Conservation (phyloP, 1,140 invertebrate species). For the Scaptomyza montana region DNA sequence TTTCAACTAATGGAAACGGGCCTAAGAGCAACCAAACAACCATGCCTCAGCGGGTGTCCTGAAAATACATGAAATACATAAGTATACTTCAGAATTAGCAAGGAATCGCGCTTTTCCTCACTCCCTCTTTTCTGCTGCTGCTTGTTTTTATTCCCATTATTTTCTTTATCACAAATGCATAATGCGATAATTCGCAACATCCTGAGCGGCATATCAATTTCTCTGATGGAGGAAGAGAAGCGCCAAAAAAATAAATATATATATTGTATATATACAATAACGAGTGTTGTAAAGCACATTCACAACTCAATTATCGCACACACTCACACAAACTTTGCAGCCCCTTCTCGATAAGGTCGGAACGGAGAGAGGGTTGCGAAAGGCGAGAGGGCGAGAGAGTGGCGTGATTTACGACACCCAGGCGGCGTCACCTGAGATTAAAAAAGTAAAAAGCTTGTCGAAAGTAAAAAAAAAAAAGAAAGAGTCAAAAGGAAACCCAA, state of each 20-base stretch:
- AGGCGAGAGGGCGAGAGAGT: slow-evolving; percentile 23
- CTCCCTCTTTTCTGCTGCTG: slow-evolving; percentile 6
- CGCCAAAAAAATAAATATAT: slow-evolving; percentile 9
- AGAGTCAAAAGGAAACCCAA: slow-evolving; percentile 31
- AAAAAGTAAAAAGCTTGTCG: slow-evolving; percentile 81
- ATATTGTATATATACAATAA: neutral
- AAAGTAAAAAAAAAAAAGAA: slow-evolving; percentile 51
- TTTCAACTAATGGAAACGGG: slow-evolving; percentile 66
- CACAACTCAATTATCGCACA: slow-evolving; percentile 80
- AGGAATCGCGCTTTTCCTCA: slow-evolving; percentile 4
- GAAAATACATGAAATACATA: slow-evolving; percentile 1
- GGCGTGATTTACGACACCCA: slow-evolving; percentile 83
- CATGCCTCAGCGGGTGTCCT: slow-evolving; percentile 39
- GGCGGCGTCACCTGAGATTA: slow-evolving; percentile 83
- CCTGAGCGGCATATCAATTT: slow-evolving; percentile 69
- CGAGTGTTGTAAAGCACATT: slow-evolving; percentile 55
- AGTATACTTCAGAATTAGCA: slow-evolving; percentile 55
- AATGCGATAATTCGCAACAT: slow-evolving; percentile 74
- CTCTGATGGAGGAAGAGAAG: slow-evolving; percentile 2
- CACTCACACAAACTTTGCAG: slow-evolving; percentile 41
- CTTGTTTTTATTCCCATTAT: slow-evolving; percentile 9
- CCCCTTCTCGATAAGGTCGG: slow-evolving; percentile 49
- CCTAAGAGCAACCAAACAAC: no score
- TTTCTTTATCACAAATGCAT: slow-evolving; percentile 54
- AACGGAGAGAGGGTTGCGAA: slow-evolving; percentile 13